Evolutionary conservation across 2,113 vertebrate genomes (phyloP).

Genomic region (Chaetura pelagica): DNA sequence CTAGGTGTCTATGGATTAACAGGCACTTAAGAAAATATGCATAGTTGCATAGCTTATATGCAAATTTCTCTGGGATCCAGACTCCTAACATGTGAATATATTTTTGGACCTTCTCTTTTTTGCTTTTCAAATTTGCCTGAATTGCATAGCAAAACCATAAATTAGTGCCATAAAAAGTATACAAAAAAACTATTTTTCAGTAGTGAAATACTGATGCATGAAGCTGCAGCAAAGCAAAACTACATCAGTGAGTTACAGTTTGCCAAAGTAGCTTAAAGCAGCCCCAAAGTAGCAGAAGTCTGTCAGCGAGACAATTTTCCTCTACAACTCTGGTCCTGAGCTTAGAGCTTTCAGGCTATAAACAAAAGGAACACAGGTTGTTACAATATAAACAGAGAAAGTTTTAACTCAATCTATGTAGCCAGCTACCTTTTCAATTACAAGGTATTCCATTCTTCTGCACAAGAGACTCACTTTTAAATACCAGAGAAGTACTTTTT

Average conservation of each 20-base stretch:
- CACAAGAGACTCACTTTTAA: not conserved
- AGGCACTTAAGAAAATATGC: not conserved
- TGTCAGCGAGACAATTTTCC: not conserved
- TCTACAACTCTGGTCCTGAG: not conserved
- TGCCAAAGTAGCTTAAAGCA: not conserved
- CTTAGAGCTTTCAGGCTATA: not conserved
- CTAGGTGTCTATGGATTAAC: not conserved
- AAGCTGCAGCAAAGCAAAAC: not conserved
- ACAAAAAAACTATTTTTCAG: not conserved
- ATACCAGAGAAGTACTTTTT: not conserved
- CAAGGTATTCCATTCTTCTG: not conserved
- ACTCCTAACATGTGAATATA: not conserved
- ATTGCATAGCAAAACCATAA: not conserved
- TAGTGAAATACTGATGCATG: not conserved
- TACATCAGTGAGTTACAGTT: not conserved
- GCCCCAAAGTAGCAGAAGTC: not conserved
- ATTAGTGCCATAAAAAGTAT: not conserved
- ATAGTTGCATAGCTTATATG: not conserved
- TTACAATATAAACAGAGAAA: not conserved
- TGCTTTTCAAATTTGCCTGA: not conserved
- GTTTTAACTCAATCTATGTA: not conserved
- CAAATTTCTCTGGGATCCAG: not conserved
- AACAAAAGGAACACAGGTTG: not conserved
- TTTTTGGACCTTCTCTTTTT: not conserved
- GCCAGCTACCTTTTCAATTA: not conserved